Evolutionary conservation across 1,140 invertebrate genomes (phyloP), one percentile per base, ranked within the genome.

Genomic region (Grapholita molesta): DNA sequence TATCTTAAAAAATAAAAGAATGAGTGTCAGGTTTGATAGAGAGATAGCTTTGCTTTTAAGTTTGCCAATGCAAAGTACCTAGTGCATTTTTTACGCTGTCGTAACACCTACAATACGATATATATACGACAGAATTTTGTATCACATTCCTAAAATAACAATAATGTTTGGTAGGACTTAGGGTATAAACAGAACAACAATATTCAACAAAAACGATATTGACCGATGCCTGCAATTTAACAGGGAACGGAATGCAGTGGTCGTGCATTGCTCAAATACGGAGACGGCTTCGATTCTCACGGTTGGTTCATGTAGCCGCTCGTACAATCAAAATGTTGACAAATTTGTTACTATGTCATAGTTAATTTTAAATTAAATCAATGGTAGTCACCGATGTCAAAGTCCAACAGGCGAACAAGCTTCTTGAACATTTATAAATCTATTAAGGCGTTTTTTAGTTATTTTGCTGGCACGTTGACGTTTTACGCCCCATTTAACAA

Each of bases 381-480:
- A 21, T 30, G 28, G 7, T 30, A 48, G 42, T 8, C 12, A n/a
- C 33, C n/a, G 38, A 48, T 18, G 38, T 0, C 0, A 48, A 8
- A 1, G 15, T 48, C 18, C 8, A 3, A 48, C 0, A 18, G 8
- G 3, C 12, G 38, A n/a, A 35, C 33, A 35, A 6, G 6, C 5
- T 42, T 42, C 38, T 42, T 15, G 38, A 18, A 5, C n/a, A n/a
- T n/a, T n/a, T 35, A 42, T 18, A 42, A 15, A 15, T 4, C 38
- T n/a, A 48, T 11, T n/a, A 15, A 48, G 4, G 42, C 21, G 18
- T 12, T 38, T 38, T 15, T 38, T 38, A n/a, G 35, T n/a, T 38
- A n/a, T 38, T 4, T 80, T 79, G 76, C 78, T 80, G 82, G 83
- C 79, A 82, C 78, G 79, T 78, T 83, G 85, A 85, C 75, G 76